Conservation (phyloP, 2,113 vertebrate genomes). For the Alligator mississippiensis region DNA sequence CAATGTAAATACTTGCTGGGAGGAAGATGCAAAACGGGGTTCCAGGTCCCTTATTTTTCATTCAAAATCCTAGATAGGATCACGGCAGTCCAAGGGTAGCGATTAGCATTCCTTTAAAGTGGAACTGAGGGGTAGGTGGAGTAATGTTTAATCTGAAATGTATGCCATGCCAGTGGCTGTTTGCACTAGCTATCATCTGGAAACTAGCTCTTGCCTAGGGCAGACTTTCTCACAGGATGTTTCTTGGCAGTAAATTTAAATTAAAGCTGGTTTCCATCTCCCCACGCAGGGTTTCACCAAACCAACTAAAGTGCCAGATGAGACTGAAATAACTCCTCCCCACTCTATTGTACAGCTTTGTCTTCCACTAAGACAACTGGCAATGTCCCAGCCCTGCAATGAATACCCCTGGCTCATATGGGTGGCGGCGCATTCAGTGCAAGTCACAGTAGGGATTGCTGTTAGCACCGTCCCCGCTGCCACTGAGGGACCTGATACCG, state of each 20-base stretch:
- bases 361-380: not conserved
- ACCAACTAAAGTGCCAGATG: not conserved
- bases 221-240: not conserved
- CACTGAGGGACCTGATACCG: not conserved
- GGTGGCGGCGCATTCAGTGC: not conserved
- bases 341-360: not conserved
- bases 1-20: conserved; percentile 15
- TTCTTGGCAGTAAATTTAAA: not conserved
- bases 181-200: not conserved
- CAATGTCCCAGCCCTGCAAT: not conserved
- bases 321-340: not conserved
- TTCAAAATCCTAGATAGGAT: not conserved
- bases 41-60: not conserved
- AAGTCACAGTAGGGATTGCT: not conserved
- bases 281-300: not conserved
- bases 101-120: not conserved
- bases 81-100: not conserved
- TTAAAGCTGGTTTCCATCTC: not conserved
- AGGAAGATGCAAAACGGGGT: not conserved
- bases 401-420: not conserved
- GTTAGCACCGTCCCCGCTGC: not conserved
- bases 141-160: not conserved
- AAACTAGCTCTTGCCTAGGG: not conserved
- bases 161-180: not conserved
- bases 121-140: conserved; percentile 5